Evolutionary conservation across 2,888 invertebrate genomes (phyloP).

Genomic region (Agonum fuliginosum): DNA sequence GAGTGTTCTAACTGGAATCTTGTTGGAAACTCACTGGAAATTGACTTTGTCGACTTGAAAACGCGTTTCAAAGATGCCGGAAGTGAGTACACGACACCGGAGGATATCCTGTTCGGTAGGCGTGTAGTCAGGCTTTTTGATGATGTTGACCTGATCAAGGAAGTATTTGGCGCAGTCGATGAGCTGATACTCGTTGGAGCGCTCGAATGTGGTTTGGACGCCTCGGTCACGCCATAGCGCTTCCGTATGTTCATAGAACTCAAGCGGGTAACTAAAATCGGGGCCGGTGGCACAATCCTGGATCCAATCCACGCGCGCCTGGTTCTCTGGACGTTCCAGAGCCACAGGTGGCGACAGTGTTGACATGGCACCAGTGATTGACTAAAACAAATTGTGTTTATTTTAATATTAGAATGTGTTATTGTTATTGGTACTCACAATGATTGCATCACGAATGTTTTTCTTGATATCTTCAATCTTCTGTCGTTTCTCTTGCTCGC

Average conservation of each 20-base stretch:
- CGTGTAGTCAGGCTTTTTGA: conserved; percentile 97
- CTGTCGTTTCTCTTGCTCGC: conserved; percentile 96
- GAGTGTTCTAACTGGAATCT: background rate
- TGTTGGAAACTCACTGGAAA: conserved; percentile 93
- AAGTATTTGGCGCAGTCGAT: conserved; percentile 99
- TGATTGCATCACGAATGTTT: conserved; percentile 99
- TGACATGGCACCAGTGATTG: conserved; percentile 99
- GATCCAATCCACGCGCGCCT: conserved; percentile 96
- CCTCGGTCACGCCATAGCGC: conserved; percentile 98
- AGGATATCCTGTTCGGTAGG: conserved; percentile 99
- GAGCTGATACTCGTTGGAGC: conserved; percentile 99
- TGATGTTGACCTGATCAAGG: conserved; percentile 96
- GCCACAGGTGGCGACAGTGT: conserved; percentile 97
- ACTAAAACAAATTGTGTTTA: conserved; percentile 76
- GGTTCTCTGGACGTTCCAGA: conserved; percentile 94
- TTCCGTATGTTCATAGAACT: conserved; percentile 99
- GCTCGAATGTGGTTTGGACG: conserved; percentile 94
- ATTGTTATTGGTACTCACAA: conserved; percentile 79
- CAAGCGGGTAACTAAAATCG: conserved; percentile 95
- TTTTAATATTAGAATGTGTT: background rate
- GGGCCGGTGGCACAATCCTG: conserved; percentile 96
- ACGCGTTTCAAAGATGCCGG: conserved; percentile 99
- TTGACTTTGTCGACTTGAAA: conserved; percentile 99
- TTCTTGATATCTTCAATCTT: conserved; percentile 99
- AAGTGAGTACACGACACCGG: conserved; percentile 99